phyloP scores from a whole-genome alignment of 2,113 vertebrate genomes.

The Athene noctua region DNA sequence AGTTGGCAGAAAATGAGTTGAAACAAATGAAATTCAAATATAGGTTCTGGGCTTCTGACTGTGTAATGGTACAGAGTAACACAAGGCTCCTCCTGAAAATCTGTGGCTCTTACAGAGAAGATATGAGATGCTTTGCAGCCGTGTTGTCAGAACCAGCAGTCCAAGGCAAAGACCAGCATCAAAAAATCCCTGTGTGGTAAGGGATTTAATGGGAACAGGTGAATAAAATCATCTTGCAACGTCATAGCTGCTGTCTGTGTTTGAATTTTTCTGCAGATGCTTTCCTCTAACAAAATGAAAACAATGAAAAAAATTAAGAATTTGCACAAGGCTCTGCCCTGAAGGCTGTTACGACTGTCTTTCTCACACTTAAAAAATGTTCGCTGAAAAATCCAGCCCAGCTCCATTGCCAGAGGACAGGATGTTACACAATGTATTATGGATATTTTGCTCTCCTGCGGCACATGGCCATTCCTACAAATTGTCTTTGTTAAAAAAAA shows the following conservation, averaged over 20 bases:
- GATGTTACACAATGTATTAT: fast-evolving
- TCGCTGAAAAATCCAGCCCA: neutral
- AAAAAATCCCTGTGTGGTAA: neutral
- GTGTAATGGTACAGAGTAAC: fast-evolving
- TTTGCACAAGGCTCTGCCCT: neutral
- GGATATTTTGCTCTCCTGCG: neutral
- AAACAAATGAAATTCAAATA: neutral
- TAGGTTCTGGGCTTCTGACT: neutral
- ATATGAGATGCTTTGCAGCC: fast-evolving
- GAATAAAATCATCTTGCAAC: neutral
- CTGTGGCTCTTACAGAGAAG: neutral
- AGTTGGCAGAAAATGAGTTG: neutral
- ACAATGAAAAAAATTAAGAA: neutral
- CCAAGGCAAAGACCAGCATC: neutral
- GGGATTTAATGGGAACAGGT: neutral
- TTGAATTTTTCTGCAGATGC: fast-evolving
- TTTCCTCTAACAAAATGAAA: neutral
- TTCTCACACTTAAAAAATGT: neutral
- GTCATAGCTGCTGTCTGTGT: neutral
- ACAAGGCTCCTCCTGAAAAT: neutral
- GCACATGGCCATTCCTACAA: neutral
- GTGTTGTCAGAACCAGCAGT: neutral
- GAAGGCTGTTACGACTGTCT: neutral
- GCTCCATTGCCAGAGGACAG: neutral
- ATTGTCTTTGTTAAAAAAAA: neutral